Evolutionary conservation across 2,113 vertebrate species (phyloP), one percentile per base, ranked within the genome.

Genomic region (Theropithecus gelada): DNA sequence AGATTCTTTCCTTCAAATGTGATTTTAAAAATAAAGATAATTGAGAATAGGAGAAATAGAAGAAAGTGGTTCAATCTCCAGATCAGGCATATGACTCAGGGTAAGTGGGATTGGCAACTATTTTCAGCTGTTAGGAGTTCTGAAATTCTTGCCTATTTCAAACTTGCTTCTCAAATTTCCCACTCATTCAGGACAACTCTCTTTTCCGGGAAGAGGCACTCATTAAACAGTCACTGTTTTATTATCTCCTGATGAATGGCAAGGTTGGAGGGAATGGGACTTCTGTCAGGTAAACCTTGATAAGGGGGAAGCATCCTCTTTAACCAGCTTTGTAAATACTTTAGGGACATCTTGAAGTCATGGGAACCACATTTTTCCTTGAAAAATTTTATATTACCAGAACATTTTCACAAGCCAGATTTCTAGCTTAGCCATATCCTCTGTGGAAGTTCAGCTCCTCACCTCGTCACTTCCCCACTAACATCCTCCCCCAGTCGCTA

Each of bases 211-310:
- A 66, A n/a, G 23, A 79, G 73, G 43, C 32, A 48, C 38, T 76
- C 13, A 73, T 18, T 84, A n/a, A 84, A 38, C 4, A 92, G 18
- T 59, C 25, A 55, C 68, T 75, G 16, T 43, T 93, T 70, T n/a
- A 18, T 93, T 66, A 70, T 38, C n/a, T 95, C 84, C 61, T 92
- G 43, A 43, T 82, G 66, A 86, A 97, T 78, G 84, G 35, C 17
- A 70, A 8, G 9, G 22, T 91, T n/a, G 2, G 38, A 78, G 35
- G 5, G 8, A 93, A 96, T 82, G 25, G n/a, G 11, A n/a, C 55
- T 52, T 40, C 18, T 35, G 30, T 82, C 20, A 64, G 76, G 13
- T 84, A 55, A 48, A 20, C 40, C n/a, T 87, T 73, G 23, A 45
- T 72, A 73, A 90, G 14, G 18, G 59, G 82, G 72, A 79, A 87